phyloP scores from a whole-genome alignment of 2,888 invertebrate genomes.

The Nasonovia ribisnigri region DNA sequence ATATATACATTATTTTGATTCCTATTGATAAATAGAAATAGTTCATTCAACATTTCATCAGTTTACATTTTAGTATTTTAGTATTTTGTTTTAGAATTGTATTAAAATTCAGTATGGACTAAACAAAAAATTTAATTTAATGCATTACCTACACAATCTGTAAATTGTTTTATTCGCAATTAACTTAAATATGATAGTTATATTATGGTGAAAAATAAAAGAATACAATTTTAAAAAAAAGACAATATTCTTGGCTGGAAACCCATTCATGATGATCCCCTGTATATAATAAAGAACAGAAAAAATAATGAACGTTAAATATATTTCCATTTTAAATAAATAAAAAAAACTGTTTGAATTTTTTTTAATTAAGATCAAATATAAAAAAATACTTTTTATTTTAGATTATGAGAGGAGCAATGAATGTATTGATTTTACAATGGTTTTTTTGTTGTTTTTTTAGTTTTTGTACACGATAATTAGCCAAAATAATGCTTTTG shows the following conservation, averaged over 20 bases:
- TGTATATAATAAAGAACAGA: background rate
- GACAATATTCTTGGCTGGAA: background rate
- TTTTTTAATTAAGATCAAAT: background rate
- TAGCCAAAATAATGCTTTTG: too few species aligned
- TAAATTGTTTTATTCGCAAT: background rate
- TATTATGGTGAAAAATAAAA: background rate
- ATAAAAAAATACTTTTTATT: background rate
- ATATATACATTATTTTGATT: too few species aligned
- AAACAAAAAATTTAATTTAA: background rate
- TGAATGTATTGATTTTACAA: too few species aligned
- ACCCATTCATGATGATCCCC: background rate
- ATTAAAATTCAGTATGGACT: background rate
- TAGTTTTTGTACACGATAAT: too few species aligned
- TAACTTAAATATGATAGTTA: background rate
- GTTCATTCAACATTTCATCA: too few species aligned
- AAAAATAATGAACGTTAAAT: background rate
- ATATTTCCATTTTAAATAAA: background rate
- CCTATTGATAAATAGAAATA: background rate
- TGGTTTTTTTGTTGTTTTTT: too few species aligned
- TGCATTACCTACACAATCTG: background rate
- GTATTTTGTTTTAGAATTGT: too few species aligned
- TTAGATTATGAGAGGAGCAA: too few species aligned
- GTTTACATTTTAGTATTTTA: too few species aligned
- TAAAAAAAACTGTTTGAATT: background rate
- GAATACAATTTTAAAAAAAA: background rate